A percentile compares a stretch with the other conserved stretches of the same genome.
These are phyloP conservation scores for Colinus virginianus DNA, from an alignment of 2,113 vertebrate species.

Conservation along the genomic window DNA sequence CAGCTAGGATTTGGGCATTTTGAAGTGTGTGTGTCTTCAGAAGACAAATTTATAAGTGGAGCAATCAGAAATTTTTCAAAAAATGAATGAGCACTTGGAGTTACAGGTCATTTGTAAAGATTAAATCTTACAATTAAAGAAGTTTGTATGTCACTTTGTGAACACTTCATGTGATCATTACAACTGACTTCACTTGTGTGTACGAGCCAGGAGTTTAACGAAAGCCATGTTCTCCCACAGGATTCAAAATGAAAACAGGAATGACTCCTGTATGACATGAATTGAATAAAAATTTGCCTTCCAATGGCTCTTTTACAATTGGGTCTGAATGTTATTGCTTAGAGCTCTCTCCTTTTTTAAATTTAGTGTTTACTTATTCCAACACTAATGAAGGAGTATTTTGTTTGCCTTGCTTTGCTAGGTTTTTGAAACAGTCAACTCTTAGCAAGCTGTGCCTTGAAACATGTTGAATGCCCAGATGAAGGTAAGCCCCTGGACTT, in stretches of 20 bases:
- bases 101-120: background rate
- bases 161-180: background rate
- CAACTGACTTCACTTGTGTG: background rate
- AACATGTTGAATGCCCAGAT: background rate
- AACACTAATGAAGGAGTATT: background rate
- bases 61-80: background rate
- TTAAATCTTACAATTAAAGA: background rate
- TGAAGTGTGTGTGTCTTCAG: background rate
- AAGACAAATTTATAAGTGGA: background rate
- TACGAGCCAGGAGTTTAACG: background rate
- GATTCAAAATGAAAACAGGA: background rate
- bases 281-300: background rate
- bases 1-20: background rate
- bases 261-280: background rate
- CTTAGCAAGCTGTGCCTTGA: background rate
- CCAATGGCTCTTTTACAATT: background rate
- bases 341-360: background rate
- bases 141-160: background rate
- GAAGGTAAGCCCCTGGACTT: background rate
- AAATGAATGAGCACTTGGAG: background rate
- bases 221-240: background rate
- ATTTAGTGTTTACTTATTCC: background rate
- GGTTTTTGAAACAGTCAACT: background rate
- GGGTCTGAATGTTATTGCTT: background rate
- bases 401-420: background rate